Conservation (phyloP, 2,113 vertebrate species). For the Alouatta palliata region DNA sequence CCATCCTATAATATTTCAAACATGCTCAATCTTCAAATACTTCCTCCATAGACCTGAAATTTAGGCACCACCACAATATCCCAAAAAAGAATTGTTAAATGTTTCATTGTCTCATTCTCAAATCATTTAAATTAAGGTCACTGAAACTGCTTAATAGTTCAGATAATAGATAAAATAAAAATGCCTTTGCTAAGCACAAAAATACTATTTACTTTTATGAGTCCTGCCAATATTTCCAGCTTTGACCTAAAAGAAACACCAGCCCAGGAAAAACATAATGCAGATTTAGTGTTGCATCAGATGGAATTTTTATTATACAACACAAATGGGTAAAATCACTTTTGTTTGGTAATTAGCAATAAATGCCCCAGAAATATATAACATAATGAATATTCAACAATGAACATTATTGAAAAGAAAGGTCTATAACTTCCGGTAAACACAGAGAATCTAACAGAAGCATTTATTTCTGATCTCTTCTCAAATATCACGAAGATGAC, state of each 20-base stretch:
- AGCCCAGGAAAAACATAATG: neutral
- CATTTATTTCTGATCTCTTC: neutral
- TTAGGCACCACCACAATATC: neutral
- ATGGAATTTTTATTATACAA: neutral
- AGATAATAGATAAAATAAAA: conserved; percentile 16
- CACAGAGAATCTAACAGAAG: neutral
- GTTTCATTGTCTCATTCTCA: conserved; percentile 21
- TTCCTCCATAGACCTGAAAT: neutral
- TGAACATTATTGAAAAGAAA: conserved; percentile 16
- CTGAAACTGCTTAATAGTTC: neutral
- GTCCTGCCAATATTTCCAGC: neutral
- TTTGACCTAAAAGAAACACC: neutral
- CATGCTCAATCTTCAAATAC: neutral
- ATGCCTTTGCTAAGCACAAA: neutral
- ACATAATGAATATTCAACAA: conserved; percentile 4
- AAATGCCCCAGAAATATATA: conserved; percentile 4
- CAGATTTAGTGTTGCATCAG: neutral
- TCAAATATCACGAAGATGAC: neutral
- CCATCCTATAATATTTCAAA: neutral
- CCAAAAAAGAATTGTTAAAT: conserved; percentile 18
- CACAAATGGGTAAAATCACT: neutral
- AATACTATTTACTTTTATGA: neutral
- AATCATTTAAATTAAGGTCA: conserved; percentile 33
- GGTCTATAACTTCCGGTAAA: neutral
- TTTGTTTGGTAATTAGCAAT: neutral